phyloP scores from a whole-genome alignment of 2,888 invertebrate genomes.

The Catocala nupta region DNA sequence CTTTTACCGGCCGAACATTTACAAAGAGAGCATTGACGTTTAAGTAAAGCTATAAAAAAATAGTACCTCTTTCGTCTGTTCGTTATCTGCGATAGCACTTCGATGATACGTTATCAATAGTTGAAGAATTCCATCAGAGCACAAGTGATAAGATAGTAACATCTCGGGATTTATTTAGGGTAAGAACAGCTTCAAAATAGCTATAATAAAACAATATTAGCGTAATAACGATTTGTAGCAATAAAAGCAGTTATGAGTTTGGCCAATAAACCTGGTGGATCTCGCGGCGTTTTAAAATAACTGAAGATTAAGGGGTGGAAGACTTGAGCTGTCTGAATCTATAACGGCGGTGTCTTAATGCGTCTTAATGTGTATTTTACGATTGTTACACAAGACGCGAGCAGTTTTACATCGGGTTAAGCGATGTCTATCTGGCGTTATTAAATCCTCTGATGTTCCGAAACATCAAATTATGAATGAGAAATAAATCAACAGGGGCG shows the following conservation, averaged over 20 bases:
- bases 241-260: constrained; percentile 82
- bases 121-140: constrained; percentile 63
- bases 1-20: constrained; percentile 63
- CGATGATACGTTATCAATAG: constrained; percentile 56
- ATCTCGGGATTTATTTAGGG: constrained; percentile 68
- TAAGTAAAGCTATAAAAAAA: constrained; percentile 46
- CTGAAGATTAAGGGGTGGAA: constrained; percentile 83
- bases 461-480: constrained; percentile 86
- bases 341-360: constrained; percentile 79
- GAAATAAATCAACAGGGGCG: constrained; percentile 84
- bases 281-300: constrained; percentile 81
- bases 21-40: constrained; percentile 61
- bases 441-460: constrained; percentile 85
- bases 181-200: constrained; percentile 70
- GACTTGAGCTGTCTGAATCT: constrained; percentile 72
- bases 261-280: constrained; percentile 81
- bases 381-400: constrained; percentile 85
- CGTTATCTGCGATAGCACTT: constrained; percentile 52
- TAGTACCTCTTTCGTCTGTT: constrained; percentile 48
- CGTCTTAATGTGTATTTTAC: constrained; percentile 87
- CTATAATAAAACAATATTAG: constrained; percentile 80
- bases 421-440: constrained; percentile 84
- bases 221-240: constrained; percentile 82
- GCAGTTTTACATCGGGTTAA: constrained; percentile 83
- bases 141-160: constrained; percentile 67